Conservation (phyloP, 1,140 invertebrate genomes). For the Megalonaias nervosa region DNA sequence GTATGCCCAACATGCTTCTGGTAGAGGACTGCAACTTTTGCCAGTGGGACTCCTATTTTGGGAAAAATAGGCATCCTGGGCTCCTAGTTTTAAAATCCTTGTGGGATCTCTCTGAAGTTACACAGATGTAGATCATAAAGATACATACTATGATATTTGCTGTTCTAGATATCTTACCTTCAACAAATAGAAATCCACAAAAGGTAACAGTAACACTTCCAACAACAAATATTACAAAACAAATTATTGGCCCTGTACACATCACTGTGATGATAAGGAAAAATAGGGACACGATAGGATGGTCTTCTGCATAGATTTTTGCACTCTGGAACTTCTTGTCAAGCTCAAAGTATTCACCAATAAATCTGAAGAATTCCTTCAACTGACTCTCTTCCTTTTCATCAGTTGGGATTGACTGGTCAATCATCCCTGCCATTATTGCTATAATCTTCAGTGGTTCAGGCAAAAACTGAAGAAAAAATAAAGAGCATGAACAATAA, state of each 20-base stretch:
- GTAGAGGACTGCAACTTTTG: no score
- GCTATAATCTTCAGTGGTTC: no score
- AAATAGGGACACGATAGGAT: conserved; percentile 32
- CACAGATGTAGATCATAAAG: no score
- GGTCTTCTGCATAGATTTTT: conserved; percentile 14
- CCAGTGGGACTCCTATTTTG: no score
- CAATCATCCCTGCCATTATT: no score
- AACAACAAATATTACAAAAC: conserved; percentile 35
- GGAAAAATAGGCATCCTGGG: no score
- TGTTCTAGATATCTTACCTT: conserved; percentile 22
- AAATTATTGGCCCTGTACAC: conserved; percentile 33
- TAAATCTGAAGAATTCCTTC: conserved; percentile 16
- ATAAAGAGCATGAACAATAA: no score
- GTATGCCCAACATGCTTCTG: no score
- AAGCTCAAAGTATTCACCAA: conserved; percentile 29
- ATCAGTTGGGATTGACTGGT: not conserved
- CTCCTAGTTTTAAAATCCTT: no score
- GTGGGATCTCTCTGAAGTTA: no score
- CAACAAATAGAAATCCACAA: conserved; percentile 33
- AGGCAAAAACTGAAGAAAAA: no score
- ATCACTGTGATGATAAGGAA: conserved; percentile 32
- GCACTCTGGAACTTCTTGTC: conserved; percentile 23
- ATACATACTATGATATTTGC: no score
- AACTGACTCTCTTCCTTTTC: conserved; percentile 19
- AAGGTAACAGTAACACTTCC: conserved; percentile 25